Base-by-base conservation (phyloP, 2,797 vertebrate genomes). In the Austrolebias charrua region DNA sequence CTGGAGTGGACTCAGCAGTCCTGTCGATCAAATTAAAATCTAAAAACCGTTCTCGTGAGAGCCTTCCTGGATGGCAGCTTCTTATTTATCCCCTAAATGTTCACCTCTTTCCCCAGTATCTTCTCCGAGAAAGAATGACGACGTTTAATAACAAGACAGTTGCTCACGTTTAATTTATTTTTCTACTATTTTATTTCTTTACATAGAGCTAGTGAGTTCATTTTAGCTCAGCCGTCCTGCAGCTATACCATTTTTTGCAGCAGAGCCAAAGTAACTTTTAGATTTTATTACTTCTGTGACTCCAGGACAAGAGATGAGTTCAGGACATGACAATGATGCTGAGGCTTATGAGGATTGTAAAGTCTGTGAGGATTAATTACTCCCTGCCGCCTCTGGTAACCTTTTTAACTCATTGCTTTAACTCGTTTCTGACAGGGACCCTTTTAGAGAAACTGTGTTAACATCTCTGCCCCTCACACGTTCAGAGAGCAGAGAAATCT, bases 1-100 rank as follows among this genome's bases (percentile, higher is more conserved):
- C 57, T 19, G 80, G 81, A 79, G 75, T 78, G 77, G 83, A 84
- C 76, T 84, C 65, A 49, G 84, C 74, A 90, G 77, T 61, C 54
- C 88, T 88, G 90, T 90, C 90, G 43, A 85, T 92, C 89, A 90
- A 74, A 29, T 75, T 79, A 72, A 83, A 60, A 86, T 82, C 79
- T 76, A 71, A 68, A 75, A 54, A 73, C 40, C 5, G 55, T 63
- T 80, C 88, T 87, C 83, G 9, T 35, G 80, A 82, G 88, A 68
- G 40, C 14, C 18, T 60, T 20, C 72, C 43, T 88, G 88, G 91
- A 81, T 90, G 88, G 81, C 87, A 88, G 81, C 75, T 84, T 80
- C 82, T 83, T 87, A 82, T 89, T 89, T 86, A 69, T 65, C 71
- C 48, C 38, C 45, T 54, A 75, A 78, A 78, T 66, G 47, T 67